Base-by-base conservation (phyloP, 2,797 vertebrate genomes). In the Periparus ater region DNA sequence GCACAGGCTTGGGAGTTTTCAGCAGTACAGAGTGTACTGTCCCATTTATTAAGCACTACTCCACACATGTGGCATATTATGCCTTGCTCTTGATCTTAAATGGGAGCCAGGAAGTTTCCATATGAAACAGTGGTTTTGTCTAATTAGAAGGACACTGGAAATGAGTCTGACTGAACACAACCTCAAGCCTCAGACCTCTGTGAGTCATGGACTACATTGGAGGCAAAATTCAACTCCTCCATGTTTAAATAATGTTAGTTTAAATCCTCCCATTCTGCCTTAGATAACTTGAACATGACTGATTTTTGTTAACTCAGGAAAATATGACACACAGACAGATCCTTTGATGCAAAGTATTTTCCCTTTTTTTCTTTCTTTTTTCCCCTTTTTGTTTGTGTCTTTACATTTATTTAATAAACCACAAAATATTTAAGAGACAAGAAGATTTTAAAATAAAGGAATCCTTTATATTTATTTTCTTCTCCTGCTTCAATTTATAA, bases 341-440 rank as follows among this genome's bases (percentile, higher is more conserved):
- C 10, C 42, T 89, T 65, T 72, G 54, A 40, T 13, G 20, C 0
- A 1, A 89, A 67, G 1, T 17, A 25, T 42, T 80, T 6, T 58
- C 67, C 7, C 6, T 18, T 40, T 26, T 7, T 34, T 2, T 6
- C 4, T 19, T 32, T 5, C 2, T 3, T 7, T 2, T 1, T 3
- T 0, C 8, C 8, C 6, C 3, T 27, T 8, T 11, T 36, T 34
- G 0, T 45, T 81, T 48, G 0, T 17, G 23, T 51, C 3, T 57
- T 50, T 65, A 32, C 2, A 2, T 54, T 73, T 53, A 32, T 80
- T 65, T 70, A 86, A 47, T 54, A 62, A 66, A 54, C 4, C 5
- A 61, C 27, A 50, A 60, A 65, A 71, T 40, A 57, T 42, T 83
- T 77, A 63, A 50, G 44, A 61, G 19, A 40, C 2, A 32, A 29